Conservation (phyloP, 2,888 invertebrate species). For the Phengaris arion region DNA sequence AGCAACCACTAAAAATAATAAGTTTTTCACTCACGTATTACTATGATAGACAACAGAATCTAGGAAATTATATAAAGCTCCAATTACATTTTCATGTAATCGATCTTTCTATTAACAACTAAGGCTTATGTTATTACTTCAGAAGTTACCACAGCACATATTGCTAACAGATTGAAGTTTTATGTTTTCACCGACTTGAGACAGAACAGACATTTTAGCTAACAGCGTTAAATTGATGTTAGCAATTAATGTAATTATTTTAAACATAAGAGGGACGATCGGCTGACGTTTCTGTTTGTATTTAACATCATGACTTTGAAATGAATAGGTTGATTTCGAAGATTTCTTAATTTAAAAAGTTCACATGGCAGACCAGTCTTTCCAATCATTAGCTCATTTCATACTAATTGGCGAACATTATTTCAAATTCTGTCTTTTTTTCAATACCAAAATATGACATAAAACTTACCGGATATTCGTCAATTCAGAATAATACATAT, state of each 20-base stretch:
- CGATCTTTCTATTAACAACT: background rate
- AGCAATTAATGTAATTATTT: slow-evolving; percentile 8
- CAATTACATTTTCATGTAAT: slow-evolving; percentile 13
- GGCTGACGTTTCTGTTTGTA: background rate
- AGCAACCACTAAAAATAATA: background rate
- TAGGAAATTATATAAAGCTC: background rate
- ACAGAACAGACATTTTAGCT: slow-evolving; percentile 1
- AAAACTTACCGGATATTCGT: too few species aligned
- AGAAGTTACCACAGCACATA: slow-evolving; percentile 11
- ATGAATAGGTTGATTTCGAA: too few species aligned
- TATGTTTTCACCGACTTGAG: slow-evolving; percentile 16
- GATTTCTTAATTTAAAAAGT: too few species aligned
- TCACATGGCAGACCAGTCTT: too few species aligned
- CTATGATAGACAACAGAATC: background rate
- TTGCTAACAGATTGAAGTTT: slow-evolving; percentile 18
- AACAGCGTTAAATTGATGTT: background rate
- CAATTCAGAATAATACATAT: too few species aligned
- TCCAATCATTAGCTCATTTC: too few species aligned
- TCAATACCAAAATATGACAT: too few species aligned
- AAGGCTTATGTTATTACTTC: slow-evolving; percentile 7
- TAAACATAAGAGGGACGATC: background rate
- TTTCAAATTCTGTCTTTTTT: too few species aligned
- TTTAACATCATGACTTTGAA: background rate
- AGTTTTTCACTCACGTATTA: background rate
- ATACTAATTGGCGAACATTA: too few species aligned